These are phyloP conservation scores for Orthonyx spaldingii DNA, from an alignment of 2,113 vertebrate species.

Conservation along the genomic window DNA sequence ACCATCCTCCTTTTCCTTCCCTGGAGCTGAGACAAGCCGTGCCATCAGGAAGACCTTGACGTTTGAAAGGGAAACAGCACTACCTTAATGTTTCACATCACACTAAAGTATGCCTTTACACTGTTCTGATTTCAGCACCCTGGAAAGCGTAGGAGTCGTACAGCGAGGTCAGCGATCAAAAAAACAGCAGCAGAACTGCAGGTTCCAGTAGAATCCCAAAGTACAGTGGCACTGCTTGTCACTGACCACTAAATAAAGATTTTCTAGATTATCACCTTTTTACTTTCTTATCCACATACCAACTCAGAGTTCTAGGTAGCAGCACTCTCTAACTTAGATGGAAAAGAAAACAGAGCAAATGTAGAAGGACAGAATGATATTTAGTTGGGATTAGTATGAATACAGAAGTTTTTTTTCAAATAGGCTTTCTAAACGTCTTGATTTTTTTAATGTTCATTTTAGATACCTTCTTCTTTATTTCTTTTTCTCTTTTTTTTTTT, in stretches of 20 bases:
- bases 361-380: background rate
- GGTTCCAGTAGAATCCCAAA: background rate
- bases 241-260: background rate
- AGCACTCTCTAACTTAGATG: background rate
- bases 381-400: background rate
- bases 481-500: background rate
- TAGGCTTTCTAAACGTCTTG: background rate
- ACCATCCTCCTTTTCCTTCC: background rate
- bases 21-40: background rate
- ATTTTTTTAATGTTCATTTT: background rate
- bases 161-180: background rate
- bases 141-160: background rate
- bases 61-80: background rate
- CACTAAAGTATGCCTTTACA: background rate
- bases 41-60: background rate
- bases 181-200: background rate
- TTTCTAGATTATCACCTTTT: background rate
- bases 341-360: background rate
- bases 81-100: background rate
- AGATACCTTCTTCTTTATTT: background rate
- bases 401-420: background rate
- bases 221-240: background rate
- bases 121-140: background rate
- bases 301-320: background rate
- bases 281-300: background rate